A percentile compares a stretch with the other conserved stretches of the same genome.
Evolutionary conservation across 1,140 invertebrate species (phyloP).

Genomic region (Brachionus manjavacas): DNA sequence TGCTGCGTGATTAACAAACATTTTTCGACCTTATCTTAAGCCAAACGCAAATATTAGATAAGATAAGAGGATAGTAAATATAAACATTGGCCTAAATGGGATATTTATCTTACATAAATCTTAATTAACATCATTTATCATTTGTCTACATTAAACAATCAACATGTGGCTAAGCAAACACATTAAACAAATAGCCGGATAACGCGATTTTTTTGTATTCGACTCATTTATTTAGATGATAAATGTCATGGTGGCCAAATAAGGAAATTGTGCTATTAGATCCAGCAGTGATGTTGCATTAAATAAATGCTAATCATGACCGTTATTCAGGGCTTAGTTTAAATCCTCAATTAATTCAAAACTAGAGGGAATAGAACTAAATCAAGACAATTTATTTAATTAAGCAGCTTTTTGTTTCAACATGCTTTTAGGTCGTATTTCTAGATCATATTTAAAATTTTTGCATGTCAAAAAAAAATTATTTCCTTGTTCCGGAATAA

Average conservation of each 20-base stretch:
- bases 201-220: neutral
- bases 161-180: neutral
- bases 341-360: too few relatives aligned
- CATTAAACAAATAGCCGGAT: constrained; percentile 19
- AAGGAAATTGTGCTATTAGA: neutral
- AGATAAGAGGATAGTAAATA: neutral
- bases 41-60: constrained; percentile 11
- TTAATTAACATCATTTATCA: constrained; percentile 35
- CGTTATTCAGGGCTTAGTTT: neutral
- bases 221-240: neutral
- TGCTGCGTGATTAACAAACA: neutral
- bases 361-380: too few relatives aligned
- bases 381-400: too few relatives aligned
- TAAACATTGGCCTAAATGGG: neutral
- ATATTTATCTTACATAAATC: constrained; percentile 25
- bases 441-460: too few relatives aligned
- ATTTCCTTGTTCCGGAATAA: too few relatives aligned
- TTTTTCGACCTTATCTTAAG: neutral
- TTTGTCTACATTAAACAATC: constrained; percentile 7
- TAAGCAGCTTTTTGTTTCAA: too few relatives aligned
- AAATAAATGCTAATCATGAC: neutral
- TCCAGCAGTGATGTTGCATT: neutral
- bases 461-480: too few relatives aligned
- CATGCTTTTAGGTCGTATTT: too few relatives aligned
- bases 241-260: neutral